Evolutionary conservation across 2,888 invertebrate species (phyloP), one percentile per base, ranked within the genome.

Genomic region (Gymnosoma rotundatum): DNA sequence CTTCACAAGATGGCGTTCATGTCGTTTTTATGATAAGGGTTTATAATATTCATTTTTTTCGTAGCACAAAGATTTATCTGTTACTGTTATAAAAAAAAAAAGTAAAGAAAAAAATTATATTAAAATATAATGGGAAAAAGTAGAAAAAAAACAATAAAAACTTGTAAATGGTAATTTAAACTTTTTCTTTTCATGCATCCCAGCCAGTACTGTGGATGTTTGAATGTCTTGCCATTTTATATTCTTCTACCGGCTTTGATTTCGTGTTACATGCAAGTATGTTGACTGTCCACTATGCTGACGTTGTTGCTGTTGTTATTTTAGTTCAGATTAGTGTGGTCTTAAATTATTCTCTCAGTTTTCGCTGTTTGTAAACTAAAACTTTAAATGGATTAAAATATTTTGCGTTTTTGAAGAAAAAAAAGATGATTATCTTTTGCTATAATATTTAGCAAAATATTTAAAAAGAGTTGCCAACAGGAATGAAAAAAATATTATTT

Each of bases 241-340:
- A 84, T 84, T 81, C 81, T 84, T 84, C 64, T 81, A 78, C 70
- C 78, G 78, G 81, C 69, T 84, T 81, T 81, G 86, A 83, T 83
- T 86, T 86, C 87, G 87, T 87, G 87, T 82, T 83, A 78, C 87
- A 86, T 87, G 87, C 86, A 83, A 86, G 67, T 63, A 52, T 56
- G 73, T 67, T 74, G 64, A 70, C 75, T 69, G 56, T 70, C 67
- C 58, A 64, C 60, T 61, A 50, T 32, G 25, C n/a, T 61, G 52
- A 36, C 56, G 42, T 67, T 61, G 67, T 21, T 69, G 21, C 69
- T 54, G 10, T 42, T 36, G 50, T 48, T 2, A 32, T 32, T 32
- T 66, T 50, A 42, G 48, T 20, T 54, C 4, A 54, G 70, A 61
- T 70, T 74, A 74, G 78, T 74, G 81, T 81, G 84, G 81, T 84